Conservation (phyloP, 2,797 vertebrate genomes). For the Alcedo quadribrachys region DNA sequence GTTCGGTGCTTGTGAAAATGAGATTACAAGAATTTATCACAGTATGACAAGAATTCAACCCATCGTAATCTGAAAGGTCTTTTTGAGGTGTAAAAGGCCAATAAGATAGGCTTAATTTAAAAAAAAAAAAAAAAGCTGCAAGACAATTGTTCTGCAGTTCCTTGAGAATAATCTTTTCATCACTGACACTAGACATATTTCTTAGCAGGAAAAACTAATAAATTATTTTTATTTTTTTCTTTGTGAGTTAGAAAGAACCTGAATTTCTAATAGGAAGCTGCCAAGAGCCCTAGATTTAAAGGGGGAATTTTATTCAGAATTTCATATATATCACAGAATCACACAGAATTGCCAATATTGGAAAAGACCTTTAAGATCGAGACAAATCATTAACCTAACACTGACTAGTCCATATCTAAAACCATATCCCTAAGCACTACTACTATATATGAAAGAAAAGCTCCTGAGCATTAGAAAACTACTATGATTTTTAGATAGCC, state of each 20-base stretch:
- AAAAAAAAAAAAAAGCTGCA: slow-evolving; percentile 12
- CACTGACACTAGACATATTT: not conserved
- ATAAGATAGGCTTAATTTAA: not conserved
- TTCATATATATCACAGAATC: not conserved
- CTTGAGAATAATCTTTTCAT: not conserved
- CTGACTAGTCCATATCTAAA: too few relatives aligned
- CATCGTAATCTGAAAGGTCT: not conserved
- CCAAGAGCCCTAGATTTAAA: not conserved
- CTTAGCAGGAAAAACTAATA: not conserved
- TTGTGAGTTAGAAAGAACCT: not conserved
- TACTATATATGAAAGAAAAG: not conserved
- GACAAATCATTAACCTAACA: too few relatives aligned
- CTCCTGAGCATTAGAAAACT: not conserved
- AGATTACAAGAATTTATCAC: not conserved
- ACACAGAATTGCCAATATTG: too few relatives aligned
- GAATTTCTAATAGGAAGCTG: slow-evolving; percentile 7
- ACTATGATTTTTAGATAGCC: not conserved
- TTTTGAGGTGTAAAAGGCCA: not conserved
- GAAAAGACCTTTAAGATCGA: too few relatives aligned
- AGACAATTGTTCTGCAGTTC: not conserved
- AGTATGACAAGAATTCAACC: not conserved
- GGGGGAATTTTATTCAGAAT: slow-evolving; percentile 4
- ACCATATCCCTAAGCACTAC: too few relatives aligned
- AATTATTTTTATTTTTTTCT: slow-evolving; percentile 31
- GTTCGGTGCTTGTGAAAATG: not conserved